phyloP scores from a whole-genome alignment of 2,113 vertebrate genomes.

The Sylvicapra grimmia region DNA sequence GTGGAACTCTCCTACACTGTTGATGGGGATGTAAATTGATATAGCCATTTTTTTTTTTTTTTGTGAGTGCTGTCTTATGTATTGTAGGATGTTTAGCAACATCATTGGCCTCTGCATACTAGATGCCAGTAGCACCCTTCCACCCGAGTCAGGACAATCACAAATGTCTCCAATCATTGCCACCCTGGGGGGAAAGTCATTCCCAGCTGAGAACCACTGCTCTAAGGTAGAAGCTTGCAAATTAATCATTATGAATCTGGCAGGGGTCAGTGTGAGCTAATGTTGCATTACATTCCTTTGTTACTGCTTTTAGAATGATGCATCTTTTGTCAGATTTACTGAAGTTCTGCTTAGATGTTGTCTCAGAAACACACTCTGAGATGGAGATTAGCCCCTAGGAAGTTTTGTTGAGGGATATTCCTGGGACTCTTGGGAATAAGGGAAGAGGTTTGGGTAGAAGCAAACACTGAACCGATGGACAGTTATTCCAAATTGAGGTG shows the following conservation, averaged over 20 bases:
- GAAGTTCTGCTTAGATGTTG: neutral
- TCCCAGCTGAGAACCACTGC: neutral
- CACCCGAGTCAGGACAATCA: neutral
- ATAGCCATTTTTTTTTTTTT: no score
- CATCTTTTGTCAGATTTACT: neutral
- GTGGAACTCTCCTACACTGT: neutral
- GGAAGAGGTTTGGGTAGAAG: neutral
- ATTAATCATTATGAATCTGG: conserved; percentile 21
- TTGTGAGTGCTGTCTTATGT: neutral
- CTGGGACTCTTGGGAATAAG: neutral
- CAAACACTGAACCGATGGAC: neutral
- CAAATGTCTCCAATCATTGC: neutral
- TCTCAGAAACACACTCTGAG: neutral
- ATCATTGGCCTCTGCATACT: neutral
- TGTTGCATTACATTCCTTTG: neutral
- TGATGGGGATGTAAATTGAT: neutral
- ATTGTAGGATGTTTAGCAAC: neutral
- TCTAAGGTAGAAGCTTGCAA: neutral
- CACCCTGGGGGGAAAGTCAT: neutral
- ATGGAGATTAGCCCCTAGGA: neutral
- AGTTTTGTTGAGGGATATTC: neutral
- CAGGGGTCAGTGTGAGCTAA: neutral
- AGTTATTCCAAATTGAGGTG: neutral
- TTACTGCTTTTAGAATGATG: neutral
- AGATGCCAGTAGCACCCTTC: neutral